Evolutionary conservation across 2,797 vertebrate genomes (phyloP).

Genomic region (Carduelis carduelis): DNA sequence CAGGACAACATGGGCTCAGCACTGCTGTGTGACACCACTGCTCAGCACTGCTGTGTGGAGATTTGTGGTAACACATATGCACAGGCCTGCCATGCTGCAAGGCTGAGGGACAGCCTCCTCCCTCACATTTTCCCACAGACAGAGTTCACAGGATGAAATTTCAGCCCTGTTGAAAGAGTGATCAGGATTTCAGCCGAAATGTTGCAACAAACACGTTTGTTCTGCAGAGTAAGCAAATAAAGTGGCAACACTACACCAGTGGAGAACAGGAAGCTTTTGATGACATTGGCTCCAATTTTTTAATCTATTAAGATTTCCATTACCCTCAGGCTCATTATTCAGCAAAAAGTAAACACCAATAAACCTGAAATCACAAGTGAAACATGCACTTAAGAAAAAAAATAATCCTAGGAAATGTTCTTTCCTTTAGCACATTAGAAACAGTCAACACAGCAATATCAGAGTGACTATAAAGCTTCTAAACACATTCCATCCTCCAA

Average conservation of each 20-base stretch:
- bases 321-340: slow-evolving; percentile 33
- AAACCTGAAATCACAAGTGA: slow-evolving; percentile 55
- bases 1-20: neutral
- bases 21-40: accelerated
- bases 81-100: neutral
- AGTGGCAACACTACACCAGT: neutral
- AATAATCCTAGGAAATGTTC: slow-evolving; percentile 15
- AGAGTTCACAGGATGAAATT: neutral
- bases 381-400: slow-evolving; percentile 28
- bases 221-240: slow-evolving; percentile 30
- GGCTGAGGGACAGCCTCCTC: neutral
- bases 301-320: slow-evolving; percentile 44
- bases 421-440: slow-evolving; percentile 12
- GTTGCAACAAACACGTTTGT: slow-evolving; percentile 13
- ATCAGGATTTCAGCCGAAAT: neutral
- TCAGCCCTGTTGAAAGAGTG: neutral
- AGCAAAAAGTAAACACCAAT: slow-evolving; percentile 32
- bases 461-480: neutral
- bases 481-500: neutral
- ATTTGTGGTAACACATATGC: neutral
- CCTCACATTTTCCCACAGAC: neutral
- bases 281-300: slow-evolving; percentile 25
- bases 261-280: slow-evolving; percentile 48
- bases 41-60: accelerated
- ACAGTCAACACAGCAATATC: neutral